phyloP scores from a whole-genome alignment of 2,888 invertebrate species.

The Spilosoma lubricipeda region DNA sequence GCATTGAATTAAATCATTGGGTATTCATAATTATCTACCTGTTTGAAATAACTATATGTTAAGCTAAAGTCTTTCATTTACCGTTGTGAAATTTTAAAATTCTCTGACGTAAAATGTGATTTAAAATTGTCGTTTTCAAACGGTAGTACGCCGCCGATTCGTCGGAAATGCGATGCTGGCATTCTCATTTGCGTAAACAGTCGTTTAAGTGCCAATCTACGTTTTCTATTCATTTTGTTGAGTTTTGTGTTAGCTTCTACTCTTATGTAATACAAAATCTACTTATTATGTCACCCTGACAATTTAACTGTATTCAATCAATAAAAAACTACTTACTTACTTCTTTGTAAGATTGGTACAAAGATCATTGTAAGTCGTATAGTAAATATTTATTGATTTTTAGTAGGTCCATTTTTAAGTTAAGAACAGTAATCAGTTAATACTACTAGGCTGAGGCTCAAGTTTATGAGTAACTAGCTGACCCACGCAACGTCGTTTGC shows the following conservation, averaged over 20 bases:
- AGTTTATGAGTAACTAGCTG: too few species aligned
- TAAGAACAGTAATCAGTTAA: too few species aligned
- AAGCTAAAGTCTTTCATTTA: background rate
- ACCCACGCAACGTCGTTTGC: too few species aligned
- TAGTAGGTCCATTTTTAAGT: too few species aligned
- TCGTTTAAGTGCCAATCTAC: background rate
- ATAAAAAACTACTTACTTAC: too few species aligned
- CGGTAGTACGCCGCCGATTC: background rate
- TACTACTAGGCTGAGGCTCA: too few species aligned
- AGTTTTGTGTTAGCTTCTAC: background rate
- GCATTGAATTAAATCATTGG: background rate
- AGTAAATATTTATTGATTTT: too few species aligned
- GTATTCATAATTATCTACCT: background rate
- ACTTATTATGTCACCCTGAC: too few species aligned
- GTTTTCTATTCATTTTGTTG: background rate
- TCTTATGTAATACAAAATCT: too few species aligned
- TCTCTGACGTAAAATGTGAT: background rate
- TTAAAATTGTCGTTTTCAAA: background rate
- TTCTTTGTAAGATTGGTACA: too few species aligned
- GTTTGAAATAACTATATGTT: background rate
- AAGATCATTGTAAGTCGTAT: too few species aligned
- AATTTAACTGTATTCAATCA: too few species aligned
- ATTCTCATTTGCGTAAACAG: constrained; percentile 1
- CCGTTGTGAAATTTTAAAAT: background rate
- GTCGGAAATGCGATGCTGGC: background rate